Conservation (phyloP, 2,888 invertebrate genomes). For the Sepiola atlantica region DNA sequence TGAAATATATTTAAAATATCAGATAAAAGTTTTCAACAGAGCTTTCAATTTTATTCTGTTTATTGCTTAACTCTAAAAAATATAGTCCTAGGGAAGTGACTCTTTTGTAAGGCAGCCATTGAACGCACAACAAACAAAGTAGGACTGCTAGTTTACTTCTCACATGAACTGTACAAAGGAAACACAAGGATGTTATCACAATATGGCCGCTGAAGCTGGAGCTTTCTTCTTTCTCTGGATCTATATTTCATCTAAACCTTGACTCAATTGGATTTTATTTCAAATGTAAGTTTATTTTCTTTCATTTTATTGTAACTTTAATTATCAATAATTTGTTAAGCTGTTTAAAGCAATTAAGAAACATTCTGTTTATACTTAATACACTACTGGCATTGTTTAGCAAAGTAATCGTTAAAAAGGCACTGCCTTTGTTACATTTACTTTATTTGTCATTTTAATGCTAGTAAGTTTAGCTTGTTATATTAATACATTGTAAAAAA, state of each 20-base stretch:
- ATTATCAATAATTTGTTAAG: neutral
- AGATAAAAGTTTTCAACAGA: neutral
- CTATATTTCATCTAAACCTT: neutral
- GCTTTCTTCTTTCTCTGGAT: neutral
- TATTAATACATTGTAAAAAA: neutral
- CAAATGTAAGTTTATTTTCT: neutral
- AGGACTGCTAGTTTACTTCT: slow-evolving; percentile 12
- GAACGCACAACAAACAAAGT: neutral
- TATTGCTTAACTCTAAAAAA: neutral
- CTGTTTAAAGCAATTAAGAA: neutral
- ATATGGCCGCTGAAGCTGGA: slow-evolving; percentile 3
- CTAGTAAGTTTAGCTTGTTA: neutral
- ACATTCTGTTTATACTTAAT: neutral
- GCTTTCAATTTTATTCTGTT: neutral
- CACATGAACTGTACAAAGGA: neutral
- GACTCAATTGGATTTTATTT: neutral
- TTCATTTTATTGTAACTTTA: neutral
- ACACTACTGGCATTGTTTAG: neutral
- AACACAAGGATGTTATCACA: neutral
- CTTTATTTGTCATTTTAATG: neutral
- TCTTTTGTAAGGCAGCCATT: neutral
- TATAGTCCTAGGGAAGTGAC: neutral
- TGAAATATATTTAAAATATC: neutral
- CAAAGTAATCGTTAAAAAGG: neutral
- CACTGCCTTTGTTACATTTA: neutral